Conservation (phyloP, 2,113 vertebrate species). For the Etheostoma spectabile region DNA sequence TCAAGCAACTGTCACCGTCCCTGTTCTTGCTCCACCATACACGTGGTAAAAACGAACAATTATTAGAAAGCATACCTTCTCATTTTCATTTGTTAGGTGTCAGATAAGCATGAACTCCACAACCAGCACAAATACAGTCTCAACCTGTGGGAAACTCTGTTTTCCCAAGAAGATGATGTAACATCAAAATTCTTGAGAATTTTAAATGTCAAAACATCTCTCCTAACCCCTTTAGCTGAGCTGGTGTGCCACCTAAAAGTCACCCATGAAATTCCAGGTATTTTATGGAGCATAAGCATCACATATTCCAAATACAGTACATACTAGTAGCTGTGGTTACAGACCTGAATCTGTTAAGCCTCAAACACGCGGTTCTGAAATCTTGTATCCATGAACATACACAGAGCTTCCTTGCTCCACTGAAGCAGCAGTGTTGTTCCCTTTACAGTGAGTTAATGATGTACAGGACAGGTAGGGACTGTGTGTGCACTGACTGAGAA, state of each 20-base stretch:
- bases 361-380: conserved; percentile 13
- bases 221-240: not conserved
- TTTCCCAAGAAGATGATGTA: conserved; percentile 48
- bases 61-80: not conserved
- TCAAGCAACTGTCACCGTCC: not conserved
- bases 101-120: conserved; percentile 14
- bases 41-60: not conserved
- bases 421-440: conserved; percentile 7
- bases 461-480: not conserved
- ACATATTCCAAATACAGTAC: conserved; percentile 43
- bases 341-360: conserved; percentile 25
- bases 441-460: not conserved
- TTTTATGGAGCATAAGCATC: conserved; percentile 50
- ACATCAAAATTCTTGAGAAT: conserved; percentile 43
- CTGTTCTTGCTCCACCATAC: not conserved
- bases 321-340: conserved; percentile 26
- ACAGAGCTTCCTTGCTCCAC: not conserved
- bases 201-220: conserved; percentile 41
- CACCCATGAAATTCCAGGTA: conserved; percentile 52
- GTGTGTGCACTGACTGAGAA: not conserved
- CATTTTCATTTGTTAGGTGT: not conserved
- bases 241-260: conserved; percentile 37
- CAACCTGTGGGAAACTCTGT: conserved; percentile 39
- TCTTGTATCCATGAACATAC: conserved; percentile 15
- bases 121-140: not conserved